A percentile compares a stretch with the other conserved stretches of the same genome.
phyloP scores from a whole-genome alignment of 92 coral and sea anemone genomes.

The Meandrina meandrites region DNA sequence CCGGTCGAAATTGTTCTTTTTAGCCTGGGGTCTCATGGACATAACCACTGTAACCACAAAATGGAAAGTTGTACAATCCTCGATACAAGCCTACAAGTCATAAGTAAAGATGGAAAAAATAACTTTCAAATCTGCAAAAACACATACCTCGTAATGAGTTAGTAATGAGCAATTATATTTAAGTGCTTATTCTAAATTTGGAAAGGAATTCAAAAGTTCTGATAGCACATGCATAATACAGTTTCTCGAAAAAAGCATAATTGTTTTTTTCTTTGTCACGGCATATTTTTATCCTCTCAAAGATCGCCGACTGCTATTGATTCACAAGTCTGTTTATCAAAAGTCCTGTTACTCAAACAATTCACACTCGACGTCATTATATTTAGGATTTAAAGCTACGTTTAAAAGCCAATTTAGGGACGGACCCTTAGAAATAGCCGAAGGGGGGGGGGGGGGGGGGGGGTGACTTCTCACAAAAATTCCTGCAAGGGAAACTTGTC shows the following conservation, averaged over 20 bases:
- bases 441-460: too few species aligned
- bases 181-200: not conserved
- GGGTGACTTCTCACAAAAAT: too few species aligned
- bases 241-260: not conserved
- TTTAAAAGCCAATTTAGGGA: not conserved
- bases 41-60: not conserved
- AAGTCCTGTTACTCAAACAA: not conserved
- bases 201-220: slow-evolving; percentile 1
- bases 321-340: not conserved
- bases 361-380: not conserved
- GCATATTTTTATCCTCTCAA: not conserved
- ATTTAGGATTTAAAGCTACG: not conserved
- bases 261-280: not conserved
- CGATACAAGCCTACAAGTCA: not conserved
- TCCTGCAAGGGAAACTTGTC: too few species aligned
- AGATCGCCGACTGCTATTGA: not conserved
- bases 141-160: not conserved
- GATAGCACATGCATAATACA: not conserved
- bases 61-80: not conserved
- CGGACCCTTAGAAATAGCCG: too few species aligned
- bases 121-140: not conserved
- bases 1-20: too few species aligned
- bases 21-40: not conserved
- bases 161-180: not conserved
- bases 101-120: not conserved